These are phyloP conservation scores for Agapornis roseicollis DNA, from an alignment of 2,113 vertebrate genomes.

Conservation along the genomic window DNA sequence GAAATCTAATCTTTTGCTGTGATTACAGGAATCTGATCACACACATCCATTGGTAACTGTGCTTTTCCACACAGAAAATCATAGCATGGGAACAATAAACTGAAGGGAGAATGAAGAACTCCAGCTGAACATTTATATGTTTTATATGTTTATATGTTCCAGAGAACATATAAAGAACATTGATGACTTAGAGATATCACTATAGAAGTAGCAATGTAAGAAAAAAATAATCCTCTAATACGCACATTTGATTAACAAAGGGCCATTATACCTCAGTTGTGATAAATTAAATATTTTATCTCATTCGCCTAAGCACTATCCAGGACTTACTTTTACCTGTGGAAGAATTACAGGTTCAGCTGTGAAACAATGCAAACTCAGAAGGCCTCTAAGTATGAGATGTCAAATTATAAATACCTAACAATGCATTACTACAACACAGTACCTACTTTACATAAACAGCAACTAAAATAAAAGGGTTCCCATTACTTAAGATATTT, in stretches of 20 bases:
- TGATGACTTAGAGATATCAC: slow-evolving; percentile 27
- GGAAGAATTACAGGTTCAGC: neutral
- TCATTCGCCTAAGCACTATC: neutral
- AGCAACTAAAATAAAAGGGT: neutral
- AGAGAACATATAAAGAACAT: slow-evolving; percentile 17
- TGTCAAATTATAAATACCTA: neutral
- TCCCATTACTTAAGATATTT: neutral
- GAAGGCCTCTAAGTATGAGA: neutral
- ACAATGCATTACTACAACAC: neutral
- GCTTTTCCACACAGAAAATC: slow-evolving; percentile 10
- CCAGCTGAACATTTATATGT: too few relatives aligned
- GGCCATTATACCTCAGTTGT: slow-evolving; percentile 22
- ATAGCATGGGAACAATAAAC: slow-evolving; percentile 19
- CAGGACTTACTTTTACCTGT: neutral
- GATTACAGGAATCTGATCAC: neutral
- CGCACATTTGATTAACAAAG: slow-evolving; percentile 59
- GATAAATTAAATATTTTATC: slow-evolving; percentile 38
- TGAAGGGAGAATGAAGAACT: slow-evolving; percentile 16
- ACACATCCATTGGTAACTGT: neutral
- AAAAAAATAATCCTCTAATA: slow-evolving; percentile 6
- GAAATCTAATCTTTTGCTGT: slow-evolving; percentile 8
- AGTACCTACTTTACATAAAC: neutral
- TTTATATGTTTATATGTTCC: too few relatives aligned
- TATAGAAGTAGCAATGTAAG: slow-evolving; percentile 19
- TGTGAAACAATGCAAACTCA: slow-evolving; percentile 36